Conservation (phyloP, 92 coral and sea anemone species). For the Epizoanthus rinbou region DNA sequence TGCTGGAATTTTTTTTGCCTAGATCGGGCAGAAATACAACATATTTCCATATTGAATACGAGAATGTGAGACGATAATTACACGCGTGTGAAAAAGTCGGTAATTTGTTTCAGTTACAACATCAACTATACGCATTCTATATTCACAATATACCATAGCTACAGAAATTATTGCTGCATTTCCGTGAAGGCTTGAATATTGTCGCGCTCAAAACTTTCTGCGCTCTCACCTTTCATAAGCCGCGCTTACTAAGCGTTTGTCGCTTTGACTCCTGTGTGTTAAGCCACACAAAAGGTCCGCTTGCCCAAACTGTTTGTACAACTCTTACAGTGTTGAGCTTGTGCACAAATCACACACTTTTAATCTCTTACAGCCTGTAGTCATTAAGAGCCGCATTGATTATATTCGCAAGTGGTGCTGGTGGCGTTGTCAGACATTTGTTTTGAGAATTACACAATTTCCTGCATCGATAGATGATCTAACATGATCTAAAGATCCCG, state of each 20-base stretch:
- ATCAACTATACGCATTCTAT: not conserved
- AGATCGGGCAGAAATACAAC: no score
- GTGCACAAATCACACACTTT: conserved; percentile 31
- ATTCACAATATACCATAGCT: not conserved
- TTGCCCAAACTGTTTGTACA: conserved; percentile 50
- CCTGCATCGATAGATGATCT: conserved; percentile 29
- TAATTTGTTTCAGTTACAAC: not conserved
- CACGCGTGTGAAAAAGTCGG: no score
- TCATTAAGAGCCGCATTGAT: conserved; percentile 28
- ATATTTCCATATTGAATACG: no score
- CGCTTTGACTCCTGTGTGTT: conserved; percentile 40
- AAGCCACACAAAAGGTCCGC: conserved; percentile 61
- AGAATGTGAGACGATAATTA: no score
- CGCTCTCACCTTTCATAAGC: not conserved
- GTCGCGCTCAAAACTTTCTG: not conserved
- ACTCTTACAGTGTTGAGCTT: not conserved
- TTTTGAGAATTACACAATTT: conserved; percentile 20
- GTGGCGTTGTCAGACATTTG: not conserved
- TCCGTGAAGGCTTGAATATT: no score
- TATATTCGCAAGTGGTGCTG: conserved; percentile 25
- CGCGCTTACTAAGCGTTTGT: not conserved
- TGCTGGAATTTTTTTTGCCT: no score
- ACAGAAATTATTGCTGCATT: not conserved
- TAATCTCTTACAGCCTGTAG: conserved; percentile 30
- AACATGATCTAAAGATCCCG: not conserved